Conservation (phyloP, 2,888 invertebrate genomes). For the Volucella inanis region DNA sequence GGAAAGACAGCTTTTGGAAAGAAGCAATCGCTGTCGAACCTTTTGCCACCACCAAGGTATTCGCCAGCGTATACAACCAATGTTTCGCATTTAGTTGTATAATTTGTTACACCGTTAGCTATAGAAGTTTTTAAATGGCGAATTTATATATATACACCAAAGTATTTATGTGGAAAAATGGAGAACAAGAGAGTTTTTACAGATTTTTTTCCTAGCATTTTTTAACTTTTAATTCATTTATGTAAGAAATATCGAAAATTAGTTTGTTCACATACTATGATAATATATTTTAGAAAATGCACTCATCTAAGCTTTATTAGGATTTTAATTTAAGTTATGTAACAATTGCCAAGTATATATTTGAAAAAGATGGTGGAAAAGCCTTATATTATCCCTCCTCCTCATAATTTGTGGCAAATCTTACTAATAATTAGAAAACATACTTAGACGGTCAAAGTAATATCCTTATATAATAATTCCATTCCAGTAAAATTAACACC, state of each 20-base stretch:
- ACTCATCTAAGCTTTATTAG: too few species aligned
- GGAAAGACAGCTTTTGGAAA: constrained; percentile 78
- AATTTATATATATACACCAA: constrained; percentile 1
- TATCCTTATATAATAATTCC: too few species aligned
- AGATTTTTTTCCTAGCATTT: neutral
- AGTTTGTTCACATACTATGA: too few species aligned
- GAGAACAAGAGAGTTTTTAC: neutral
- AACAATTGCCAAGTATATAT: too few species aligned
- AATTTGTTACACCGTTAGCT: constrained; percentile 77
- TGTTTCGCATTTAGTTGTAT: constrained; percentile 91
- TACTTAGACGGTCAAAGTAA: too few species aligned
- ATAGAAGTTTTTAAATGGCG: neutral
- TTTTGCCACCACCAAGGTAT: constrained; percentile 87
- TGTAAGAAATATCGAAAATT: neutral
- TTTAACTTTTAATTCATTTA: constrained; percentile 5
- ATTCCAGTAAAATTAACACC: too few species aligned
- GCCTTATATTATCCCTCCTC: too few species aligned
- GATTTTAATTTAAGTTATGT: too few species aligned
- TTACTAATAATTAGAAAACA: too few species aligned
- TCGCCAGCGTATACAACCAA: constrained; percentile 91
- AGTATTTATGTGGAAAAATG: neutral
- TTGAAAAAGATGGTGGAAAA: too few species aligned
- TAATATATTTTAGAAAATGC: too few species aligned
- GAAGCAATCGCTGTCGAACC: constrained; percentile 81
- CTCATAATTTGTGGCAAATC: too few species aligned